Evolutionary conservation across 2,888 invertebrate genomes (phyloP).

Genomic region (Epiblema foenella): DNA sequence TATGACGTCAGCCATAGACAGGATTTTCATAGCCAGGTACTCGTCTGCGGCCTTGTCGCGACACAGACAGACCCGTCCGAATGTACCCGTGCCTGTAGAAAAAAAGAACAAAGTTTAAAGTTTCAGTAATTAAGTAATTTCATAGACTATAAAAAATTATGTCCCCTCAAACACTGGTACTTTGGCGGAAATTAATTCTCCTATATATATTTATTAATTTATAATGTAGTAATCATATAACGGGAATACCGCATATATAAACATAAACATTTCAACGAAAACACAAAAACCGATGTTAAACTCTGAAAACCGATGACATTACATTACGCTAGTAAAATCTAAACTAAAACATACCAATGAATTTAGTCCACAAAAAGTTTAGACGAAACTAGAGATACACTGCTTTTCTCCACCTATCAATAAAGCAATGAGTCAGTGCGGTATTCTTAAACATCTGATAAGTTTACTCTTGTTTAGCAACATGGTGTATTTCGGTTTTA

Average conservation of each 20-base stretch:
- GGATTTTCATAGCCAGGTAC: slow-evolving; percentile 97
- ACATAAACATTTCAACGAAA: too few species aligned
- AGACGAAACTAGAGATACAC: slow-evolving; percentile 38
- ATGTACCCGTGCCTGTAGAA: slow-evolving; percentile 96
- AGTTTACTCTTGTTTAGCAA: slow-evolving; percentile 44
- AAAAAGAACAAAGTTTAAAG: slow-evolving; percentile 46
- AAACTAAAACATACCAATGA: slow-evolving; percentile 54
- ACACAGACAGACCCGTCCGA: slow-evolving; percentile 96
- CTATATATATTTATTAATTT: too few species aligned
- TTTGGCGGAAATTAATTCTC: background rate
- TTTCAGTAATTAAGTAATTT: background rate
- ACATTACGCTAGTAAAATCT: slow-evolving; percentile 33
- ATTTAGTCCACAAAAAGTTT: slow-evolving; percentile 50
- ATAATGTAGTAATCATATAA: background rate
- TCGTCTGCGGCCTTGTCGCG: slow-evolving; percentile 92
- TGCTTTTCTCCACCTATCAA: slow-evolving; percentile 54
- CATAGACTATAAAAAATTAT: slow-evolving; percentile 1
- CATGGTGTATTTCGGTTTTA: slow-evolving; percentile 36
- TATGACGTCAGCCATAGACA: slow-evolving; percentile 97
- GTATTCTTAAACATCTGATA: slow-evolving; percentile 41
- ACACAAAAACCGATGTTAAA: too few species aligned
- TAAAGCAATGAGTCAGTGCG: slow-evolving; percentile 49
- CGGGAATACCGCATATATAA: slow-evolving; percentile 2
- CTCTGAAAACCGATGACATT: slow-evolving; percentile 51
- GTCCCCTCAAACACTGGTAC: background rate